phyloP scores from a whole-genome alignment of 2,113 vertebrate genomes.

The Illadopsis cleaveri region DNA sequence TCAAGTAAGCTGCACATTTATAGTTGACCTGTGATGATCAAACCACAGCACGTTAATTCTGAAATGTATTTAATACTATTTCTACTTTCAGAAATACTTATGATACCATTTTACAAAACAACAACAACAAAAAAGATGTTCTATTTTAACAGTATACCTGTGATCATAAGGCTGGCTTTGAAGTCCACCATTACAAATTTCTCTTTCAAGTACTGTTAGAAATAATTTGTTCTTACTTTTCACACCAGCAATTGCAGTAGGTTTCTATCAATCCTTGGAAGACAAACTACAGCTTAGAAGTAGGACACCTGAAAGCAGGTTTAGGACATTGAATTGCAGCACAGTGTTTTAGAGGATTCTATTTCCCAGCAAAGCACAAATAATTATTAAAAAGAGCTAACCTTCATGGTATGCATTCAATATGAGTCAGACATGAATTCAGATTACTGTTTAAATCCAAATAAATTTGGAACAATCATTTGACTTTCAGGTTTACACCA shows the following conservation, averaged over 20 bases:
- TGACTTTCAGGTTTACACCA: neutral
- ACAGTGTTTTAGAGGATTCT: neutral
- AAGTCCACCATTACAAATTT: neutral
- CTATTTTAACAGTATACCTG: neutral
- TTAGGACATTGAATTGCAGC: neutral
- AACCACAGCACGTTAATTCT: neutral
- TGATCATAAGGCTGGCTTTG: neutral
- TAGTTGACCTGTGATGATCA: neutral
- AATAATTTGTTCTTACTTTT: conserved; percentile 1
- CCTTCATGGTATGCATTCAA: neutral
- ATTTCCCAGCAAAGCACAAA: neutral
- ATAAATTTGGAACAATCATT: neutral
- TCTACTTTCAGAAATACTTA: neutral
- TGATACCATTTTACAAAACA: neutral
- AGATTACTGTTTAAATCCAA: neutral
- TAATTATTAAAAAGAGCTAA: neutral
- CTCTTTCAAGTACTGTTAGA: neutral
- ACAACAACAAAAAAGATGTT: neutral
- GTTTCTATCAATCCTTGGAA: neutral
- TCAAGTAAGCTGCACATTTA: neutral
- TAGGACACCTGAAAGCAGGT: neutral
- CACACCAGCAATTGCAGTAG: neutral
- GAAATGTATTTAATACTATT: neutral
- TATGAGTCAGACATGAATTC: neutral
- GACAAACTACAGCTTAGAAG: neutral